These are phyloP conservation scores for Cebidichthys violaceus DNA, from an alignment of 2,113 vertebrate genomes.

Conservation along the genomic window DNA sequence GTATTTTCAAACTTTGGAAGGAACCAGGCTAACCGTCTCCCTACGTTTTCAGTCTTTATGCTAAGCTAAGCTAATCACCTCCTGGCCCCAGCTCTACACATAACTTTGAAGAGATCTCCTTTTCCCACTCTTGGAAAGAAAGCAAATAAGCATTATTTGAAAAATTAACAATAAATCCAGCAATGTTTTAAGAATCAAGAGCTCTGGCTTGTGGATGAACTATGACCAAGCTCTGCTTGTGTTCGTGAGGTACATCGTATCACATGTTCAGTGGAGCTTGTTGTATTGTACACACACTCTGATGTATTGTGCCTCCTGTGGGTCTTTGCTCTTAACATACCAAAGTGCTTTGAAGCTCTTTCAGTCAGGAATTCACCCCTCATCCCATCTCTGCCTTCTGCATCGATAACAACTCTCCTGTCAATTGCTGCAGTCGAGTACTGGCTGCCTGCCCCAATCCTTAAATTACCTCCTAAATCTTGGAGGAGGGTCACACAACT, in stretches of 20 bases:
- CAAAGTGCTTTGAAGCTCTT: constrained; percentile 33
- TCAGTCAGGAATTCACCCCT: constrained; percentile 54
- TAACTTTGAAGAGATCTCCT: background rate
- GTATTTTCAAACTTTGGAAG: background rate
- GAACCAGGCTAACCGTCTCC: background rate
- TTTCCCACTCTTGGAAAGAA: background rate
- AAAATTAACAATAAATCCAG: background rate
- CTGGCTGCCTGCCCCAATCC: constrained; percentile 47
- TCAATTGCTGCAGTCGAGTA: constrained; percentile 23
- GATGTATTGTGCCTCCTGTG: constrained; percentile 30
- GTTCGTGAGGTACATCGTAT: constrained; percentile 3
- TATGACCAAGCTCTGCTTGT: background rate
- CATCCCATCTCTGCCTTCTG: constrained; percentile 48
- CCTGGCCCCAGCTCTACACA: background rate
- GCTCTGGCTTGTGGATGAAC: background rate
- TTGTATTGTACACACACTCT: constrained; percentile 34
- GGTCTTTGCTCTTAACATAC: constrained; percentile 61
- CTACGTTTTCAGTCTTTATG: background rate
- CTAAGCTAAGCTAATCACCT: constrained; percentile 1
- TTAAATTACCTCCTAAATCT: constrained; percentile 73
- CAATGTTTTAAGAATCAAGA: background rate
- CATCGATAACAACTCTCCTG: constrained; percentile 64
- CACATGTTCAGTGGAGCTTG: constrained; percentile 26
- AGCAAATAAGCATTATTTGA: background rate
- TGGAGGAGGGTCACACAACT: constrained; percentile 33